phyloP scores from a whole-genome alignment of 1,140 invertebrate species.

The Ridgeia piscesae region DNA sequence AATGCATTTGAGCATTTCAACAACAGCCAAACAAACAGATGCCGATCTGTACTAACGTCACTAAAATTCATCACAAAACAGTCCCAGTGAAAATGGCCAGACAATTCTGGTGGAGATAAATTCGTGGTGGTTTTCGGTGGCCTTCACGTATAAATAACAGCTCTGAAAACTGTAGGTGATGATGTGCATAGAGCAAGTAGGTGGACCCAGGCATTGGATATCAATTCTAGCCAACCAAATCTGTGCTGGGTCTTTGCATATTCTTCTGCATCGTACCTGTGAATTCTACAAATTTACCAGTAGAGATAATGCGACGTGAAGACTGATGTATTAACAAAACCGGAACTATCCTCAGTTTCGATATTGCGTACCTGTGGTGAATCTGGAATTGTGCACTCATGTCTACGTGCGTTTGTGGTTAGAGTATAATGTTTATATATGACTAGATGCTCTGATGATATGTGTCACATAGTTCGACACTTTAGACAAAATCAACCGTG shows the following conservation, averaged over 20 bases:
- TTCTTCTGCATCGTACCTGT: too few species aligned
- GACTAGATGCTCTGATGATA: not conserved
- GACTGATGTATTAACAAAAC: too few species aligned
- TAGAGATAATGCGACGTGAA: too few species aligned
- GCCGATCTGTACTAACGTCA: conserved; percentile 17
- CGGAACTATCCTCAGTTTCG: not conserved
- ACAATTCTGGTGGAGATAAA: conserved; percentile 35
- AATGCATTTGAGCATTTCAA: not conserved
- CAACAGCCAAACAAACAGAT: not conserved
- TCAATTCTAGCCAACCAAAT: not conserved
- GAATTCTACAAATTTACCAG: too few species aligned
- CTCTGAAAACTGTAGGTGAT: conserved; percentile 35
- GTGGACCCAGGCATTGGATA: conserved; percentile 32
- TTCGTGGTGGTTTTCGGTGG: conserved; percentile 40
- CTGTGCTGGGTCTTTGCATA: too few species aligned
- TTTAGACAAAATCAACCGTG: not conserved
- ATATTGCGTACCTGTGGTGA: not conserved
- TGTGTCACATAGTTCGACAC: not conserved
- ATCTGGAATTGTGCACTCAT: not conserved
- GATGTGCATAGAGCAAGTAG: conserved; percentile 32
- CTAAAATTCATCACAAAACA: conserved; percentile 34
- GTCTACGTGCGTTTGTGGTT: not conserved
- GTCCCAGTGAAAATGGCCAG: conserved; percentile 36
- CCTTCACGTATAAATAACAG: conserved; percentile 38
- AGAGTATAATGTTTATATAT: not conserved